phyloP scores from a whole-genome alignment of 2,113 vertebrate species.

The Crotalus viridis region DNA sequence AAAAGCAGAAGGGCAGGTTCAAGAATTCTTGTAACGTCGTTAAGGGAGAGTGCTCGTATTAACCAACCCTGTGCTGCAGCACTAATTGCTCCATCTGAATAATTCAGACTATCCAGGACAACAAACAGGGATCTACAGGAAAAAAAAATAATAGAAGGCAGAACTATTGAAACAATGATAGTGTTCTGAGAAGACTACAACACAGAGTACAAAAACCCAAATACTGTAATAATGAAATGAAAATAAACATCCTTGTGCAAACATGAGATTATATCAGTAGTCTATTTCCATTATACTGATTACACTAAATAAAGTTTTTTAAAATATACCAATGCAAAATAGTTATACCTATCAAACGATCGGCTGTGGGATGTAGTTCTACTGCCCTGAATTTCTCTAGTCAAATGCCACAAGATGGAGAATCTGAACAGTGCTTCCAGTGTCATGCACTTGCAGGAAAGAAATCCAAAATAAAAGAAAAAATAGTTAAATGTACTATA shows the following conservation, averaged over 20 bases:
- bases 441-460: conserved; percentile 75
- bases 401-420: conserved; percentile 96
- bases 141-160: conserved; percentile 3
- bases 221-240: not conserved
- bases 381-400: conserved; percentile 87
- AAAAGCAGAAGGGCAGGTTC: conserved; percentile 91
- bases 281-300: not conserved
- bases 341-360: conserved; percentile 89
- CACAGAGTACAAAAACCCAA: not conserved
- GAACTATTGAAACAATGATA: not conserved
- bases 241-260: not conserved
- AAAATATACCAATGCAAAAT: conserved; percentile 4
- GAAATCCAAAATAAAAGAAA: conserved; percentile 6
- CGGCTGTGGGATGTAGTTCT: conserved; percentile 86
- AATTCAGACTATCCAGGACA: conserved; percentile 91
- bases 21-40: conserved; percentile 89
- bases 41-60: conserved; percentile 86
- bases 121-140: conserved; percentile 87
- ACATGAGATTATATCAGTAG: not conserved
- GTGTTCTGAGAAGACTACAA: not conserved
- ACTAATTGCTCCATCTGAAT: conserved; percentile 84
- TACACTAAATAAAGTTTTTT: not conserved
- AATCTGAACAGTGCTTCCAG: conserved; percentile 92
- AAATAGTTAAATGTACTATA: not conserved
- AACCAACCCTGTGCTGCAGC: conserved; percentile 93